phyloP scores from a whole-genome alignment of 2,797 vertebrate species.

The Eupleurogrammus muticus region DNA sequence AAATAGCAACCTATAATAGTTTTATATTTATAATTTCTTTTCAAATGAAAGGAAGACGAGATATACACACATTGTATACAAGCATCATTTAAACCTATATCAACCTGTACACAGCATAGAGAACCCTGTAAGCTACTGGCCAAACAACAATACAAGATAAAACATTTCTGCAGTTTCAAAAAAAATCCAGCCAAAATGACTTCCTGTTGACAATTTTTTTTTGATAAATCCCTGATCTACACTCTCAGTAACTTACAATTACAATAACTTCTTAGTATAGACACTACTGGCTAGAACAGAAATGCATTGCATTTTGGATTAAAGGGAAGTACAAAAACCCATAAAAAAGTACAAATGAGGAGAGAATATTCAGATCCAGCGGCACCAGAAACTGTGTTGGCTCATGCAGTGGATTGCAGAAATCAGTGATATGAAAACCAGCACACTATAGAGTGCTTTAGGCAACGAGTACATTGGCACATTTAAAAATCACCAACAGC shows the following conservation, averaged over 20 bases:
- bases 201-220: slow-evolving; percentile 77
- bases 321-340: slow-evolving; percentile 81
- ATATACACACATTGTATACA: too few species aligned
- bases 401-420: slow-evolving; percentile 76
- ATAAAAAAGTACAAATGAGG: slow-evolving; percentile 75
- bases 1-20: slow-evolving; percentile 92
- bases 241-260: slow-evolving; percentile 66
- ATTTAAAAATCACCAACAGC: slow-evolving; percentile 61
- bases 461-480: slow-evolving; percentile 73
- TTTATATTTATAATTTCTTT: slow-evolving; percentile 92
- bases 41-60: slow-evolving; percentile 89
- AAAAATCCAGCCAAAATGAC: slow-evolving; percentile 75
- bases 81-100: slow-evolving; percentile 87
- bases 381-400: slow-evolving; percentile 61
- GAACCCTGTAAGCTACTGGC: slow-evolving; percentile 84
- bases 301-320: slow-evolving; percentile 74
- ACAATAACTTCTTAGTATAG: slow-evolving; percentile 63
- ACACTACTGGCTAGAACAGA: slow-evolving; percentile 65
- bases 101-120: slow-evolving; percentile 87
- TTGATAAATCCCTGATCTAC: slow-evolving; percentile 79
- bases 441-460: slow-evolving; percentile 68
- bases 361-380: slow-evolving; percentile 59
- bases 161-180: slow-evolving; percentile 71
- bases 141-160: slow-evolving; percentile 74
- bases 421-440: slow-evolving; percentile 68